Evolutionary conservation across 2,113 vertebrate genomes (phyloP).

Genomic region (Vimba vimba): DNA sequence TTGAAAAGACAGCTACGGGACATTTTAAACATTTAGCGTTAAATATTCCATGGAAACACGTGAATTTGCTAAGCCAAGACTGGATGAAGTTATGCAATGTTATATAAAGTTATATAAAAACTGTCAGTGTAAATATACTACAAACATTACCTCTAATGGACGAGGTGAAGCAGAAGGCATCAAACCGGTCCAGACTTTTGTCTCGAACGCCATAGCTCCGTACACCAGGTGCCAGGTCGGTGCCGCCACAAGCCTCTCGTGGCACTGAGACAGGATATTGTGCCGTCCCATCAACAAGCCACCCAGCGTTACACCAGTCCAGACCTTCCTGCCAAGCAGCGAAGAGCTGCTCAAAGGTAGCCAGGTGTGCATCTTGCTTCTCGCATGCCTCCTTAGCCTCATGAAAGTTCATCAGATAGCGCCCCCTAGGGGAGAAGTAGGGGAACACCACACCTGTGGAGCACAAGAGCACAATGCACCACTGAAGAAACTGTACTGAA

Average conservation of each 20-base stretch:
- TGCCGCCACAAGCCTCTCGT: slow-evolving; percentile 74
- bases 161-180: slow-evolving; percentile 90
- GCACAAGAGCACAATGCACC: neutral
- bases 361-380: slow-evolving; percentile 83
- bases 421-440: slow-evolving; percentile 83
- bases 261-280: slow-evolving; percentile 86
- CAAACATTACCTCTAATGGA: slow-evolving; percentile 77
- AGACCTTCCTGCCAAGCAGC: slow-evolving; percentile 84
- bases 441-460: slow-evolving; percentile 89
- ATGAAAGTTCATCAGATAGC: slow-evolving; percentile 86
- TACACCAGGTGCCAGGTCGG: slow-evolving; percentile 79
- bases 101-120: neutral
- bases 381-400: slow-evolving; percentile 81
- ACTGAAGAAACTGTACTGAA: neutral
- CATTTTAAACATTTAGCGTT: neutral
- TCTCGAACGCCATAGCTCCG: slow-evolving; percentile 86
- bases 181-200: slow-evolving; percentile 78
- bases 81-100: neutral
- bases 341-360: slow-evolving; percentile 89
- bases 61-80: neutral
- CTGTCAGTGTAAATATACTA: neutral
- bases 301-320: slow-evolving; percentile 88
- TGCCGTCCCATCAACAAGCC: slow-evolving; percentile 89
- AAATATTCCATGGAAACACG: neutral
- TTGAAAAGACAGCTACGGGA: neutral